phyloP scores from a whole-genome alignment of 2,888 invertebrate species.

The Ichneumoninae sp. region DNA sequence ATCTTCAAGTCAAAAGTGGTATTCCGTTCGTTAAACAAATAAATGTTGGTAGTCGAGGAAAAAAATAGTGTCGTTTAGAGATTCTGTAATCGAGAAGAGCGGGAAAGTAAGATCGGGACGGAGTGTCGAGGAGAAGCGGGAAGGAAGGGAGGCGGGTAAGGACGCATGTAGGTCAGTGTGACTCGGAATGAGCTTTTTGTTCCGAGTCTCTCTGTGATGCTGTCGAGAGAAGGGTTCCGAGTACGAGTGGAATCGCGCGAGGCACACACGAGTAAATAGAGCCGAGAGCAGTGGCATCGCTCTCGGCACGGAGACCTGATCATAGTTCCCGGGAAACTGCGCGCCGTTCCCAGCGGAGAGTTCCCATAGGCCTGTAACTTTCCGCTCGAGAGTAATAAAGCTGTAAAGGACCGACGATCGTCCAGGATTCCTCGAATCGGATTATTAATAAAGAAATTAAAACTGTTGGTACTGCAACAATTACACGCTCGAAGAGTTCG shows the following conservation, averaged over 20 bases:
- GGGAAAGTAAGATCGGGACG: constrained; percentile 27
- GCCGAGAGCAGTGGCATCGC: background rate
- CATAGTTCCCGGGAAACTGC: constrained; percentile 54
- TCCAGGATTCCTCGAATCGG: background rate
- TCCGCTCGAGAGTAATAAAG: background rate
- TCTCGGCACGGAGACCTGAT: constrained; percentile 23
- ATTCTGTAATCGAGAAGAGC: constrained; percentile 32
- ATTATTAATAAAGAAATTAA: too few species aligned
- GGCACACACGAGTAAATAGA: constrained; percentile 22
- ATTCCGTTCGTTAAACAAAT: background rate
- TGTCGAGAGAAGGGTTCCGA: constrained; percentile 63
- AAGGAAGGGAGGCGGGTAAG: constrained; percentile 18
- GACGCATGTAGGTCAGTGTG: constrained; percentile 64
- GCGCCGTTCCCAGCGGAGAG: constrained; percentile 23
- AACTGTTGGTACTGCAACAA: too few species aligned
- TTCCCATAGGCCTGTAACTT: background rate
- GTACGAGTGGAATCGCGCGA: constrained; percentile 52
- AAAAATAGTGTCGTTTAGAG: background rate
- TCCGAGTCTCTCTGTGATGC: constrained; percentile 46
- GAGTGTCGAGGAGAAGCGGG: background rate
- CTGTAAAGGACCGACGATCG: background rate
- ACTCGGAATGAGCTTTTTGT: constrained; percentile 67
- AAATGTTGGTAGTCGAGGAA: background rate
- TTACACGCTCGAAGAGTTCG: too few species aligned
- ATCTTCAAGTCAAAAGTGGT: background rate